These are phyloP conservation scores for Hippocampus zosterae DNA, from an alignment of 2,113 vertebrate genomes.

Conservation along the genomic window DNA sequence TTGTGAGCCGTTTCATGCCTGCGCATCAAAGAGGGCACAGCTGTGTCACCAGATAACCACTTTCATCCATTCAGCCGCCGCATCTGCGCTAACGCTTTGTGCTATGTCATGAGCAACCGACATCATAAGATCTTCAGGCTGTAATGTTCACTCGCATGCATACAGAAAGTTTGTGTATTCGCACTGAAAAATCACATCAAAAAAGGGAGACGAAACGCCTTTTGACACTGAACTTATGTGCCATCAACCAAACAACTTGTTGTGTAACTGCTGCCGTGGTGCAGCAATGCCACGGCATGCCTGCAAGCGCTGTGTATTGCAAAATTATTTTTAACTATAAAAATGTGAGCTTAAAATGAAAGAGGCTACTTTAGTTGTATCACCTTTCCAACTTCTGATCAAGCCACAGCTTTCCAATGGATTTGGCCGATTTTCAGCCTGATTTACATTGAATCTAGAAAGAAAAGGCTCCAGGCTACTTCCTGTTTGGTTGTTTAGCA, in stretches of 20 bases:
- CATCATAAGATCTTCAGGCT: background rate
- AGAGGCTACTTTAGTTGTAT: background rate
- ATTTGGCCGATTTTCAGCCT: background rate
- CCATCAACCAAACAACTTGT: background rate
- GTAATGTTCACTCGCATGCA: slow-evolving; percentile 1
- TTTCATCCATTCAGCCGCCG: slow-evolving; percentile 63
- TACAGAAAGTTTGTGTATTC: background rate
- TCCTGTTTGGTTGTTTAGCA: background rate
- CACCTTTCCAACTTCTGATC: background rate
- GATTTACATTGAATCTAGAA: background rate
- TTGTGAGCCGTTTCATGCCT: slow-evolving; percentile 52
- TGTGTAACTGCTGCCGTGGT: background rate
- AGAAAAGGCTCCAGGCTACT: background rate
- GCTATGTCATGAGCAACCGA: slow-evolving; percentile 44
- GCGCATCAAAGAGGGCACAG: slow-evolving; percentile 60
- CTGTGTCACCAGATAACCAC: slow-evolving; percentile 56
- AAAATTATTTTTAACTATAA: background rate
- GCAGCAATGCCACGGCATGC: background rate
- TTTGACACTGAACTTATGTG: background rate
- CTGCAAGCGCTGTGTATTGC: background rate
- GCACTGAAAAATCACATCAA: background rate
- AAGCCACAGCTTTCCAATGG: background rate
- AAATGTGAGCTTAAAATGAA: too few species aligned
- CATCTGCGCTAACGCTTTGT: slow-evolving; percentile 48
- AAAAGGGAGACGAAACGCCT: background rate